Percentiles rank a stretch among this genome's conserved stretches.
phyloP scores from a whole-genome alignment of 2,113 vertebrate genomes.

The Calyptomena viridis region DNA sequence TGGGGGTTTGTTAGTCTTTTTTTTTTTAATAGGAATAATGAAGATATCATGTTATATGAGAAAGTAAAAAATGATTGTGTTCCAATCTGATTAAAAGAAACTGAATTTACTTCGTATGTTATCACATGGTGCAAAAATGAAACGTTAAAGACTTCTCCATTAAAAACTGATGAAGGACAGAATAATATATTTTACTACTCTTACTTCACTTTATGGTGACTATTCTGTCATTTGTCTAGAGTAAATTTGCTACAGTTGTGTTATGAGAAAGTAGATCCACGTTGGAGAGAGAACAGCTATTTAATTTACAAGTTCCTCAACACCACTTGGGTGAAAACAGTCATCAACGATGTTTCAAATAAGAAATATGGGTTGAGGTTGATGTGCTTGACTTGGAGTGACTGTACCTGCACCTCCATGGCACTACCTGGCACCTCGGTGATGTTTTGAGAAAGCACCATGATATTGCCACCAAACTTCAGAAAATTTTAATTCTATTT shows the following conservation, averaged over 20 bases:
- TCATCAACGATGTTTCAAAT: neutral
- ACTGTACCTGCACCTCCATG: neutral
- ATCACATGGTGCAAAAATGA: neutral
- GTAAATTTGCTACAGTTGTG: neutral
- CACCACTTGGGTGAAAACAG: neutral
- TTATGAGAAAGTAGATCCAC: neutral
- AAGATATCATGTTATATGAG: neutral
- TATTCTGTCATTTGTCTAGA: neutral
- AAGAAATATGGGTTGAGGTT: neutral
- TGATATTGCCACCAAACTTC: neutral
- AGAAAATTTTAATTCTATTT: neutral
- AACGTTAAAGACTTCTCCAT: neutral
- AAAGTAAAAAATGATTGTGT: neutral
- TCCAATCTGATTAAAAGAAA: neutral
- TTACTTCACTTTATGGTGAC: neutral
- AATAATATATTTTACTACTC: neutral
- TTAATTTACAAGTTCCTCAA: neutral
- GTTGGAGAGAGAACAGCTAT: neutral
- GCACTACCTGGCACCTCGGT: neutral
- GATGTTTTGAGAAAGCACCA: neutral
- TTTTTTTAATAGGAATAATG: neutral
- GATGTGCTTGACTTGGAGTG: neutral
- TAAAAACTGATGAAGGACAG: neutral
- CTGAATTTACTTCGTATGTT: neutral
- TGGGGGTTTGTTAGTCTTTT: neutral